Evolutionary conservation across 2,797 vertebrate genomes (phyloP).

Genomic region (Danio albolineatus): DNA sequence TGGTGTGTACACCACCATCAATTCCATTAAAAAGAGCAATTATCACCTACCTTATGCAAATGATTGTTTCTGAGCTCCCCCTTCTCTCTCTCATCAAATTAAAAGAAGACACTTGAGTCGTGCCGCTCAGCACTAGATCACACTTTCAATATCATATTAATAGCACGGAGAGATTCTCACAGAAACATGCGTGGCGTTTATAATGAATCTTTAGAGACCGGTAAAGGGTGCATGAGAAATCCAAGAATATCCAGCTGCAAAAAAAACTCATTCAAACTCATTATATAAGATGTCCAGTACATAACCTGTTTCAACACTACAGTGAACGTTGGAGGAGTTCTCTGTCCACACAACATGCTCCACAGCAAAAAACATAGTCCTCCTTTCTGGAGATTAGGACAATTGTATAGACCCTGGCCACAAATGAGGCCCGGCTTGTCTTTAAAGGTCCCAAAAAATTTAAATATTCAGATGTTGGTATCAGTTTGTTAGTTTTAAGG

Average conservation of each 20-base stretch:
- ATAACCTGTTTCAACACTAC: background rate
- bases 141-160: constrained; percentile 40
- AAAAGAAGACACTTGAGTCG: constrained; percentile 53
- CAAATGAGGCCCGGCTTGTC: too few species aligned
- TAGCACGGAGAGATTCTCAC: constrained; percentile 18
- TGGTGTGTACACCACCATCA: constrained; percentile 64
- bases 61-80: constrained; percentile 45
- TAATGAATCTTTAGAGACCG: constrained; percentile 22
- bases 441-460: too few species aligned
- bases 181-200: background rate
- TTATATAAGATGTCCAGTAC: background rate
- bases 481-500: too few species aligned
- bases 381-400: too few species aligned
- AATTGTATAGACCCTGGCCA: too few species aligned
- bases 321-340: too few species aligned
- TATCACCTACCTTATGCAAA: constrained; percentile 64
- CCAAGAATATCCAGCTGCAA: background rate
- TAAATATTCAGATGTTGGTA: too few species aligned
- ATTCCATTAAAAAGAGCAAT: constrained; percentile 65
- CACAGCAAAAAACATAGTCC: too few species aligned
- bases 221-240: background rate
- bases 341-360: too few species aligned
- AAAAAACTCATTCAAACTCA: background rate
- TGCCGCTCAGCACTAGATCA: constrained; percentile 47
- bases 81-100: constrained; percentile 50